Percentiles rank a stretch among this genome's conserved stretches.
Evolutionary conservation across 2,888 invertebrate species (phyloP).

Genomic region (Malthinus flaveolus): DNA sequence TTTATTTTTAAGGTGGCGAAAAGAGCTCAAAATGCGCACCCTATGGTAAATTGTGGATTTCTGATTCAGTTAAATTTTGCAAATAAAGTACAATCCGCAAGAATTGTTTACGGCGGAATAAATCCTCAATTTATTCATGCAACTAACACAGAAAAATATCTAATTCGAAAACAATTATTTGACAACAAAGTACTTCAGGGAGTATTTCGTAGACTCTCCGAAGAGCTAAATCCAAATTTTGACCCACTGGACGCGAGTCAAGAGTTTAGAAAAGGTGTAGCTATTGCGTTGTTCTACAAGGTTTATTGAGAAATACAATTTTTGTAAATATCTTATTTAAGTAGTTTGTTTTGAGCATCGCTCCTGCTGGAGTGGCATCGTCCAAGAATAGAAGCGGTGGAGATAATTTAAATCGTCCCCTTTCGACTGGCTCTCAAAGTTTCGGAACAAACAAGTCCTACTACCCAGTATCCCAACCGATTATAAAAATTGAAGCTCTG

Average conservation of each 20-base stretch:
- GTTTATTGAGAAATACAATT: slow-evolving; percentile 53
- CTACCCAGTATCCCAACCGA: slow-evolving; percentile 75
- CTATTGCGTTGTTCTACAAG: slow-evolving; percentile 79
- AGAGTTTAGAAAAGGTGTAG: slow-evolving; percentile 69
- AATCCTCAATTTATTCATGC: slow-evolving; percentile 57
- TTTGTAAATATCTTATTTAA: slow-evolving; percentile 28
- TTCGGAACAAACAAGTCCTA: slow-evolving; percentile 69
- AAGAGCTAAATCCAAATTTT: slow-evolving; percentile 66
- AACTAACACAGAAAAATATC: slow-evolving; percentile 53
- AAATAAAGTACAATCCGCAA: slow-evolving; percentile 54
- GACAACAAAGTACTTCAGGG: slow-evolving; percentile 51
- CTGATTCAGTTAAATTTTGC: slow-evolving; percentile 60
- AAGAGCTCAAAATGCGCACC: slow-evolving; percentile 71
- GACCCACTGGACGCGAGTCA: slow-evolving; percentile 68
- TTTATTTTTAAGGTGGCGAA: slow-evolving; percentile 64
- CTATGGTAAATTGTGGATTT: slow-evolving; percentile 74
- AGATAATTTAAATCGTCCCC: slow-evolving; percentile 60
- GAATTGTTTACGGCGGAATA: slow-evolving; percentile 69
- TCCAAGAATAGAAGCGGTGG: slow-evolving; percentile 62
- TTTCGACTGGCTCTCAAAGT: slow-evolving; percentile 70
- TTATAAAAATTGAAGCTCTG: slow-evolving; percentile 73
- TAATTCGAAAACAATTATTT: slow-evolving; percentile 52
- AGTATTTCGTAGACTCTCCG: slow-evolving; percentile 54
- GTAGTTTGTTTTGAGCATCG: slow-evolving; percentile 62
- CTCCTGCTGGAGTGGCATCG: slow-evolving; percentile 57